Evolutionary conservation across 2,888 invertebrate genomes (phyloP).

Genomic region (Lysandra bellargus): DNA sequence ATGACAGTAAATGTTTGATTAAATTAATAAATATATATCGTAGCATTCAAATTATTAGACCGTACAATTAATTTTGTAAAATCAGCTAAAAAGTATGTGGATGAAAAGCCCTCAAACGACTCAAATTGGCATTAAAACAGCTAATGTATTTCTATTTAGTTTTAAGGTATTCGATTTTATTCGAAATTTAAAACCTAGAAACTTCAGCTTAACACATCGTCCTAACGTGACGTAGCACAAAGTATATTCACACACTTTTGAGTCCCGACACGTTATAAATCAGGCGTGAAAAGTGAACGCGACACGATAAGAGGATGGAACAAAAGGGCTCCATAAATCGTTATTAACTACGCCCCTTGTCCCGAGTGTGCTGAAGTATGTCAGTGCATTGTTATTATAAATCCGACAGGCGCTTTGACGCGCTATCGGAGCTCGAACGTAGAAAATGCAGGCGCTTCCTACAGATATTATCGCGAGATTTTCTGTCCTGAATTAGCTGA

Average conservation of each 20-base stretch:
- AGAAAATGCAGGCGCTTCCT: slow-evolving; percentile 18
- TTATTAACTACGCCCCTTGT: slow-evolving; percentile 52
- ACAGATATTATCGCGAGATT: not conserved
- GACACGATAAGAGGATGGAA: slow-evolving; percentile 70
- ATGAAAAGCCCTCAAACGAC: no score
- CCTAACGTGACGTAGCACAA: not conserved
- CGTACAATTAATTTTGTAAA: no score
- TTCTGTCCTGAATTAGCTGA: not conserved
- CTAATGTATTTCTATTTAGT: no score
- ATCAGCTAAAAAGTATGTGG: no score
- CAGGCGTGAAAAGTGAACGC: slow-evolving; percentile 72
- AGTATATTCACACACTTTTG: slow-evolving; percentile 49
- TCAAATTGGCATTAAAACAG: no score
- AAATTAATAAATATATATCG: not conserved
- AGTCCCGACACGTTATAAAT: slow-evolving; percentile 66
- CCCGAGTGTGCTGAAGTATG: slow-evolving; percentile 53
- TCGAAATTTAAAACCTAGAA: not conserved
- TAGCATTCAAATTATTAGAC: not conserved
- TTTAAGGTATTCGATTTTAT: no score
- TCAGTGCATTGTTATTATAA: slow-evolving; percentile 39
- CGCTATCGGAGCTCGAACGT: not conserved
- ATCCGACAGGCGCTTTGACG: slow-evolving; percentile 37
- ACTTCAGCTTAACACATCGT: not conserved
- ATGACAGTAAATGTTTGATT: not conserved
- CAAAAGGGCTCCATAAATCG: slow-evolving; percentile 78